Percentiles rank a stretch among this genome's conserved stretches.
These are phyloP conservation scores for Cryptoprocta ferox DNA, from an alignment of 2,797 vertebrate species.

Conservation along the genomic window DNA sequence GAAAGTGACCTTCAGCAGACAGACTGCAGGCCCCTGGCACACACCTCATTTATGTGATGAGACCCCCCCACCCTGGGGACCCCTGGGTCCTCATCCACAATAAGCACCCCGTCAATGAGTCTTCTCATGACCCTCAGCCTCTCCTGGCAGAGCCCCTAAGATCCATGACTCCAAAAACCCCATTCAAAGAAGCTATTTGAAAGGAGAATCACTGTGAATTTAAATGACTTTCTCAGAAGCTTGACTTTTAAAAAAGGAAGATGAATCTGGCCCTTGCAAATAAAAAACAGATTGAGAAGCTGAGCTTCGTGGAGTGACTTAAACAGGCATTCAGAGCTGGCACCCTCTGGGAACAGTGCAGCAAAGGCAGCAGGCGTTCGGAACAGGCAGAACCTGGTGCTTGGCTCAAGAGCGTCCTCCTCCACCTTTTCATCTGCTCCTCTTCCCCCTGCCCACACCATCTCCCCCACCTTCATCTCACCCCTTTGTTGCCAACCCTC, in stretches of 20 bases:
- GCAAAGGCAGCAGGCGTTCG: conserved; percentile 31
- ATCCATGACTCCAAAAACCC: conserved; percentile 60
- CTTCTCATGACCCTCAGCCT: conserved; percentile 22
- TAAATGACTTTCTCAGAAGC: conserved; percentile 81
- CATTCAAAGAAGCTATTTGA: conserved; percentile 69
- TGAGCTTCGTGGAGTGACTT: conserved; percentile 79
- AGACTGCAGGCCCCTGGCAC: neutral
- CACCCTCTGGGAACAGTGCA: conserved; percentile 74
- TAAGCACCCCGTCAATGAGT: neutral
- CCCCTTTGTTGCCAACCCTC: neutral
- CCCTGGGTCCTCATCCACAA: neutral
- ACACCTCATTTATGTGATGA: neutral
- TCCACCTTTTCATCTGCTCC: neutral
- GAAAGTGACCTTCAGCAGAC: neutral
- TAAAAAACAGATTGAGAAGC: conserved; percentile 82
- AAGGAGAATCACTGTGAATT: conserved; percentile 78
- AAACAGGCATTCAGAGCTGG: conserved; percentile 80
- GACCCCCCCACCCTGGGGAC: neutral
- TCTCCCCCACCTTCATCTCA: neutral
- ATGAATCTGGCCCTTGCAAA: conserved; percentile 81
- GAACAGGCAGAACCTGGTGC: conserved; percentile 61
- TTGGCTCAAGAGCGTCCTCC: neutral
- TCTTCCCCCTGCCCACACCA: neutral
- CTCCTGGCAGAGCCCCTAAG: conserved; percentile 47
- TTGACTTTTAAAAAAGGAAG: conserved; percentile 81